phyloP scores from a whole-genome alignment of 2,797 vertebrate species.

The Fundulus diaphanus region DNA sequence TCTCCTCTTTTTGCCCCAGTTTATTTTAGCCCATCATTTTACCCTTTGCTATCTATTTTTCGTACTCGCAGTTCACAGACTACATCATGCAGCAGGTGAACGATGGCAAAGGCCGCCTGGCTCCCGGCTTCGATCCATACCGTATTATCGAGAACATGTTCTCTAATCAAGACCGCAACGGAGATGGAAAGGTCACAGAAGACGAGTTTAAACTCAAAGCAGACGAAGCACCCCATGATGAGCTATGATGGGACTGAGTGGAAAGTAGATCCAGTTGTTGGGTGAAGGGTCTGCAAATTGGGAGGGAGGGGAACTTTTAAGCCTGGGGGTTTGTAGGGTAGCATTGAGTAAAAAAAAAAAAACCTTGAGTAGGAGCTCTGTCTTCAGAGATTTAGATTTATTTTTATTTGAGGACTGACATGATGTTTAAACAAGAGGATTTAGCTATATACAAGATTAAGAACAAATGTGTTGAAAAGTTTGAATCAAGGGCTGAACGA shows the following conservation, averaged over 20 bases:
- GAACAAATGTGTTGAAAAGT: slow-evolving; percentile 1
- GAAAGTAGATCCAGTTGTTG: slow-evolving; percentile 29
- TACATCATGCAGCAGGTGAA: slow-evolving; percentile 92
- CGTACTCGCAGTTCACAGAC: slow-evolving; percentile 87
- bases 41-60: not conserved
- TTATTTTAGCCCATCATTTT: not conserved
- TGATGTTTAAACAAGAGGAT: slow-evolving; percentile 13
- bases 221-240: slow-evolving; percentile 91
- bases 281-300: slow-evolving; percentile 37
- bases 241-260: slow-evolving; percentile 84
- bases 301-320: not conserved
- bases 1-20: not conserved
- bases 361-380: slow-evolving; percentile 9
- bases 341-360: slow-evolving; percentile 10
- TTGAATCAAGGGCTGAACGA: slow-evolving; percentile 36
- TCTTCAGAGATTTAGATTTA: slow-evolving; percentile 9
- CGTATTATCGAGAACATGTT: slow-evolving; percentile 97
- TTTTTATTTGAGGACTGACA: slow-evolving; percentile 26
- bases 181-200: slow-evolving; percentile 90
- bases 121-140: slow-evolving; percentile 91
- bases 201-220: slow-evolving; percentile 96
- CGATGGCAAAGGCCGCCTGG: slow-evolving; percentile 93
- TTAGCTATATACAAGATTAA: slow-evolving; percentile 9
- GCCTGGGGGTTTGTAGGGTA: slow-evolving; percentile 26
- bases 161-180: slow-evolving; percentile 94